These are phyloP conservation scores for Melanostoma scalare DNA, from an alignment of 2,888 invertebrate genomes.

Conservation along the genomic window DNA sequence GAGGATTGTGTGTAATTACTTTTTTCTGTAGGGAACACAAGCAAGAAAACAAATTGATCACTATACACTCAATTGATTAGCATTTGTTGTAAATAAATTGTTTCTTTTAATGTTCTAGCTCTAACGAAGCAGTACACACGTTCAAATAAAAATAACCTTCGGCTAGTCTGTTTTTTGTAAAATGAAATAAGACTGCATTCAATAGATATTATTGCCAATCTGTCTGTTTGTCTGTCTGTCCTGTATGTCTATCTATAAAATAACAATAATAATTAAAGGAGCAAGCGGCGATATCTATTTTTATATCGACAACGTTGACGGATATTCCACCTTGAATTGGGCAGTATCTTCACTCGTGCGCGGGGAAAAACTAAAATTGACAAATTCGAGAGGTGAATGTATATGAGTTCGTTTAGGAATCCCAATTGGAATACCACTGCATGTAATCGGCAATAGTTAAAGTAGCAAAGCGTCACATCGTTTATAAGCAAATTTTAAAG, in stretches of 20 bases:
- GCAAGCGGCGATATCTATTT: slow-evolving; percentile 60
- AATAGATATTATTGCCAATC: slow-evolving; percentile 64
- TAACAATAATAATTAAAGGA: slow-evolving; percentile 64
- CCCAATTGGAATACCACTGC: background rate
- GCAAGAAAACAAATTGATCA: slow-evolving; percentile 29
- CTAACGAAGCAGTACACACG: slow-evolving; percentile 19
- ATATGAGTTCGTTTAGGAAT: background rate
- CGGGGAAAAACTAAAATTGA: slow-evolving; percentile 34
- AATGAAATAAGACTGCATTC: slow-evolving; percentile 38
- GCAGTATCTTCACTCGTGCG: slow-evolving; percentile 10
- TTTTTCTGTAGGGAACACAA: slow-evolving; percentile 23
- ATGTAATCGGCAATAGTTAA: background rate
- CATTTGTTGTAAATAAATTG: slow-evolving; percentile 11
- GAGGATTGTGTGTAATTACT: slow-evolving; percentile 27
- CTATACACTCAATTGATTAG: slow-evolving; percentile 24
- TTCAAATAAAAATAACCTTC: slow-evolving; percentile 18
- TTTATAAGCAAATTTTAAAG: too few species aligned
- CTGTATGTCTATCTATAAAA: slow-evolving; percentile 34
- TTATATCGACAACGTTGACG: slow-evolving; percentile 37
- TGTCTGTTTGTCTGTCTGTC: slow-evolving; percentile 23
- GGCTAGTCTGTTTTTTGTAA: background rate
- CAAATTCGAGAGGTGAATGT: slow-evolving; percentile 33
- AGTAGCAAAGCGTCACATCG: background rate
- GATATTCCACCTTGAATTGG: slow-evolving; percentile 46
- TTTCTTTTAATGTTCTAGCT: slow-evolving; percentile 19